These are phyloP conservation scores for Agriopis leucophaearia DNA, from an alignment of 2,888 invertebrate genomes.

Conservation along the genomic window DNA sequence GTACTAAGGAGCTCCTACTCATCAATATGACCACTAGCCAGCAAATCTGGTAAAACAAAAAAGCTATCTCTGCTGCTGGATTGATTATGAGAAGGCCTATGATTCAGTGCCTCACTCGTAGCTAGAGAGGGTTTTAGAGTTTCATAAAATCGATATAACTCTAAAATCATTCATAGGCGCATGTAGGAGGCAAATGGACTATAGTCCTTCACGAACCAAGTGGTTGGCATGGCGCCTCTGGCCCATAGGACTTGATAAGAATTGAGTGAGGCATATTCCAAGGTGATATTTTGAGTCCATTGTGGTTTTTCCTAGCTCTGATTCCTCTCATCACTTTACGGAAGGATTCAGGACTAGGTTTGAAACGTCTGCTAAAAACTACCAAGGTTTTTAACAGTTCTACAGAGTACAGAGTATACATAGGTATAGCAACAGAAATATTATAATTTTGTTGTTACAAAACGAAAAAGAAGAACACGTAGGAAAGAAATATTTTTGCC, in stretches of 20 bases:
- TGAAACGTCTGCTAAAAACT: no score
- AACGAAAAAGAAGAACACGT: no score
- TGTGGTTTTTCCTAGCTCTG: neutral
- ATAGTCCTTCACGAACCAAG: neutral
- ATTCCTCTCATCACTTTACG: neutral
- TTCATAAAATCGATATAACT: neutral
- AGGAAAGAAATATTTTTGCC: no score
- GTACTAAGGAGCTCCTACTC: neutral
- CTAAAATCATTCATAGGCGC: neutral
- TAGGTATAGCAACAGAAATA: no score
- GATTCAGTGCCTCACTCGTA: neutral
- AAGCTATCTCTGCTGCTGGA: neutral
- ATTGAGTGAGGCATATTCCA: neutral
- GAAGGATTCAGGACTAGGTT: neutral
- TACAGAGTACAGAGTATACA: no score
- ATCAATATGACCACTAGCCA: neutral
- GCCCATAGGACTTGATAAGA: neutral
- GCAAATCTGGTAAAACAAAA: neutral
- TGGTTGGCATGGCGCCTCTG: neutral
- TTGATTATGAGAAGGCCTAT: slow-evolving; percentile 2
- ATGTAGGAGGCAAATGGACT: neutral
- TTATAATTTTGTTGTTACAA: no score
- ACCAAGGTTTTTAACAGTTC: no score
- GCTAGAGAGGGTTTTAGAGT: slow-evolving; percentile 2
- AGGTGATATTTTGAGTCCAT: neutral